Evolutionary conservation across 1,140 invertebrate genomes (phyloP), one percentile per base, ranked within the genome.

Genomic region (Drosophila kikkawai): DNA sequence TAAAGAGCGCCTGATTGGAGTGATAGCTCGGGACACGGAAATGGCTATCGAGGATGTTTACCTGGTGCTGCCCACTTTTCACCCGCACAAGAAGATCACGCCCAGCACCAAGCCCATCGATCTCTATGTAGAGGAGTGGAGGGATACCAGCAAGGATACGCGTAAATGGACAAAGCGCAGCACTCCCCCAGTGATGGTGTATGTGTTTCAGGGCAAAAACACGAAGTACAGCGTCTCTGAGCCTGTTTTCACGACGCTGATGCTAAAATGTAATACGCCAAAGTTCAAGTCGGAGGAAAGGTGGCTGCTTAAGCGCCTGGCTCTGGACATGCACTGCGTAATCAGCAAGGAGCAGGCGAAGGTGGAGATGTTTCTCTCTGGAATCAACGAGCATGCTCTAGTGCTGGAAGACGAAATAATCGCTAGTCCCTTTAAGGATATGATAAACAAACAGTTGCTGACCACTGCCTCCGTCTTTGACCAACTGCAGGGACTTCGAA

Each of bases 101-200:
- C 3, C 17, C 0, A 1, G 13, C 1, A 80, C 75, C 0, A 66
- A 3, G 36, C 88, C 91, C 1, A 39, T 75, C 7, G 70, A 92
- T 74, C 61, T 91, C 5, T 92, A 65, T 71, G 88, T 92, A 7
- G 56, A 77, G 6, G 59, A 84, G 11, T 92, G 91, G 91, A 53
- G 57, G 7, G 74, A 92, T 42, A 90, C 61, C 6, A 69, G 69
- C 36, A 48, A 60, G 12, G 69, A 76, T 15, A 45, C 64, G 0
- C 22, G 56, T 4, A 78, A 67, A 22, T 41, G 7, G 36, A 29
- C 63, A 26, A 41, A 36, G 37, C 9, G 42, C 11, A 47, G 6
- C 12, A 73, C 15, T 60, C 83, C 86, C 0, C 84, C 79, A 5
- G 91, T 79, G 3, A 92, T 92, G 91, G 3, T 80, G 2, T 92